Conservation (phyloP, 1,140 invertebrate genomes). For the Bicyclus anynana region DNA sequence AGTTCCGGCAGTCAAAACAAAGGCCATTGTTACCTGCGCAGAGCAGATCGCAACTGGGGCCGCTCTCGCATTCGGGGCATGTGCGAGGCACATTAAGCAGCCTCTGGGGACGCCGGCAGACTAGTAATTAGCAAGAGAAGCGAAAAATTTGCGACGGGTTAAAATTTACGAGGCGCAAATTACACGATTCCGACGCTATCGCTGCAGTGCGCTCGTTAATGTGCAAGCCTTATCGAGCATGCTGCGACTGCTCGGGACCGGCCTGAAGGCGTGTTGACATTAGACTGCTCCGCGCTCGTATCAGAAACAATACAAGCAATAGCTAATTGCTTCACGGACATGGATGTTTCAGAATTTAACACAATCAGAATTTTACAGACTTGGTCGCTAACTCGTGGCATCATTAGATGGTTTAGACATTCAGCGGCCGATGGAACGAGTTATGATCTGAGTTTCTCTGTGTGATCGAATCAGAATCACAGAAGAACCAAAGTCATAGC, state of each 20-base stretch:
- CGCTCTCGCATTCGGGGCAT: conserved; percentile 67
- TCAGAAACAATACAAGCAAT: conserved; percentile 6
- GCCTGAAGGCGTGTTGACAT: conserved; percentile 31
- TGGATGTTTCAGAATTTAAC: background rate
- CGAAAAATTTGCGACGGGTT: conserved; percentile 74
- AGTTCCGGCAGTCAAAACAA: conserved; percentile 69
- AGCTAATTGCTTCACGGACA: background rate
- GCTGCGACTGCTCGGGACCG: conserved; percentile 24
- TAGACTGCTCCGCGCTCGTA: conserved; percentile 29
- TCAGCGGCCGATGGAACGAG: no score
- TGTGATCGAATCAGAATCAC: no score
- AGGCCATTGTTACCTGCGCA: conserved; percentile 63
- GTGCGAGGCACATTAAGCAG: conserved; percentile 70
- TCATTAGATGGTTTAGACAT: no score
- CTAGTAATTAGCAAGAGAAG: conserved; percentile 73
- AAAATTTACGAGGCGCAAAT: conserved; percentile 75
- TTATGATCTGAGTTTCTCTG: no score
- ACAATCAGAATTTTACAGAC: no score
- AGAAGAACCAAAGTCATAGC: no score
- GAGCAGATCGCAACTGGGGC: conserved; percentile 54
- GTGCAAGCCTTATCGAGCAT: conserved; percentile 69
- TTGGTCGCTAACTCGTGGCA: no score
- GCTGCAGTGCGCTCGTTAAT: conserved; percentile 66
- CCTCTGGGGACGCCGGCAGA: conserved; percentile 65
- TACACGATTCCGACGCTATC: conserved; percentile 70